phyloP scores from a whole-genome alignment of 2,113 vertebrate species.

The Sciurus niger region DNA sequence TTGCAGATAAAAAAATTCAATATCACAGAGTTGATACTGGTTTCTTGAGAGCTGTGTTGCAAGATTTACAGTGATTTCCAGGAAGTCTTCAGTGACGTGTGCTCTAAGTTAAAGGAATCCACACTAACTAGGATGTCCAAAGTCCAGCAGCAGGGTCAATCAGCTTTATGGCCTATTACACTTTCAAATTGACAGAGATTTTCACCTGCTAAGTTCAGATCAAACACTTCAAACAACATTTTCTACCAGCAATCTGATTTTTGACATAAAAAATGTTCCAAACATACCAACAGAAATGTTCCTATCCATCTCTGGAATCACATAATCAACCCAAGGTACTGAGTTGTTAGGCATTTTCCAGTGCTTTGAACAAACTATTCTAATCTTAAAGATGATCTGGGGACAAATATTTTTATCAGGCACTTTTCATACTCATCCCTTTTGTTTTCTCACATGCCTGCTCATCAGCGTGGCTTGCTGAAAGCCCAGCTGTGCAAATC shows the following conservation, averaged over 20 bases:
- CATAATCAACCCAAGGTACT: neutral
- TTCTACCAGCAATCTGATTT: conserved; percentile 12
- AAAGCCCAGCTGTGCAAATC: neutral
- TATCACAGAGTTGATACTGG: neutral
- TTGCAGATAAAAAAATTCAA: conserved; percentile 60
- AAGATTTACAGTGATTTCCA: conserved; percentile 59
- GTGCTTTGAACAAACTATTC: neutral
- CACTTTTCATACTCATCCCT: neutral
- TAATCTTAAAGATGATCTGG: conserved; percentile 39
- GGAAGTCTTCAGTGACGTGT: conserved; percentile 49
- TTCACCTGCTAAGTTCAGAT: conserved; percentile 30
- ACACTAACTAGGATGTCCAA: conserved; percentile 64
- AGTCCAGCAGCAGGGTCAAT: conserved; percentile 43
- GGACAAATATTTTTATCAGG: conserved; percentile 23
- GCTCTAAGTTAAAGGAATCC: conserved; percentile 40
- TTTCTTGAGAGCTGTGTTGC: conserved; percentile 50
- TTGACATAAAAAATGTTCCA: conserved; percentile 28
- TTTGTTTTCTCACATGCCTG: neutral
- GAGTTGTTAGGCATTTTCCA: conserved; percentile 15
- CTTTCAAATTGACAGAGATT: conserved; percentile 47
- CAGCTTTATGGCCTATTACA: neutral
- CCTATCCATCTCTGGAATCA: neutral
- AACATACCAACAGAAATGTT: neutral
- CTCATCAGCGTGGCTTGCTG: neutral
- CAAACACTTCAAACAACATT: conserved; percentile 46